These are phyloP conservation scores for Arctopsyche grandis DNA, from an alignment of 1,140 invertebrate species.

Conservation along the genomic window DNA sequence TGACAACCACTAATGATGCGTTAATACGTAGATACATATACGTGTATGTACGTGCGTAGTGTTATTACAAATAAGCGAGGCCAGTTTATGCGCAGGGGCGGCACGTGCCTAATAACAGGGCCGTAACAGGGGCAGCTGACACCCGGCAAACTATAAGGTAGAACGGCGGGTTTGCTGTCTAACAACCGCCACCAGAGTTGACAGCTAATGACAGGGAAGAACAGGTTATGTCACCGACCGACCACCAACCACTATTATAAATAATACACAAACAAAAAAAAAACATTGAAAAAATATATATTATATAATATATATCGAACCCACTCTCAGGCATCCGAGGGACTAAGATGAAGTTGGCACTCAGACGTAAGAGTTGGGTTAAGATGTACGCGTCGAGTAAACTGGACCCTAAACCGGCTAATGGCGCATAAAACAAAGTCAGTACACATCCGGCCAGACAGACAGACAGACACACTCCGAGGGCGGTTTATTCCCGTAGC, in stretches of 20 bases:
- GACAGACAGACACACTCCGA: too few species aligned
- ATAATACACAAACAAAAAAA: background rate
- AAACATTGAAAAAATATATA: too few species aligned
- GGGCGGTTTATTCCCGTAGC: too few species aligned
- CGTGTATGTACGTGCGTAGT: constrained; percentile 13
- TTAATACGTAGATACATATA: constrained; percentile 1
- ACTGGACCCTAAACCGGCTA: background rate
- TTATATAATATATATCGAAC: too few species aligned
- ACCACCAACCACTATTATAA: background rate
- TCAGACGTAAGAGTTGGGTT: too few species aligned
- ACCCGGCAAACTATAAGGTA: background rate
- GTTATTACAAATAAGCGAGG: constrained; percentile 46
- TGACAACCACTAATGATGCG: too few species aligned
- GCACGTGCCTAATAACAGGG: constrained; percentile 24
- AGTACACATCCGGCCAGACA: too few species aligned
- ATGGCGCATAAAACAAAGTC: too few species aligned
- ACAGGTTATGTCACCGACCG: background rate
- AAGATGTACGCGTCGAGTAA: background rate
- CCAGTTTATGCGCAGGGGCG: constrained; percentile 39
- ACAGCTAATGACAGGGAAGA: constrained; percentile 41
- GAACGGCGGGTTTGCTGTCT: background rate
- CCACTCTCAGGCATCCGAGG: too few species aligned
- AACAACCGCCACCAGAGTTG: constrained; percentile 24
- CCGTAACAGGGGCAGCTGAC: background rate
- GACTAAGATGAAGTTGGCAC: too few species aligned